Conservation (phyloP, 2,888 invertebrate genomes). For the Ichneumoninae sp. region DNA sequence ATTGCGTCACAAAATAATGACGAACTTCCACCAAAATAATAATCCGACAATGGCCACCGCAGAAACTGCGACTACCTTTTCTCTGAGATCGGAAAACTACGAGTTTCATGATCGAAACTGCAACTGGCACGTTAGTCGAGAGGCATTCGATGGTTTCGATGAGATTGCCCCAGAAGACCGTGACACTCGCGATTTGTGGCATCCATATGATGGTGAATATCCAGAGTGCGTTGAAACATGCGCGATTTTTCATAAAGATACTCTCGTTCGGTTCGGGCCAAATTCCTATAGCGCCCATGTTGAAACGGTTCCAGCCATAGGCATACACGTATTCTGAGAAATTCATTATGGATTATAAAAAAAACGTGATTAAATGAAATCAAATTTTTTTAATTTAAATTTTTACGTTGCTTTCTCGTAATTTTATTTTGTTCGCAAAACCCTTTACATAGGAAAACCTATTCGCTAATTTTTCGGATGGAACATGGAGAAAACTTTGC, state of each 20-base stretch:
- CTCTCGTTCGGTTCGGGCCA: slow-evolving; percentile 71
- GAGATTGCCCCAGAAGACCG: slow-evolving; percentile 68
- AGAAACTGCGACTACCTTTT: slow-evolving; percentile 66
- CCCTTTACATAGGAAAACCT: no score
- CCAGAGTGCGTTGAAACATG: slow-evolving; percentile 48
- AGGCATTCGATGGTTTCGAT: slow-evolving; percentile 72
- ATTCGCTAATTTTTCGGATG: no score
- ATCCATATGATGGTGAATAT: slow-evolving; percentile 59
- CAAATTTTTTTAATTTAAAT: neutral
- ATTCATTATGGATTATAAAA: neutral
- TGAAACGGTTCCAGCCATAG: slow-evolving; percentile 72
- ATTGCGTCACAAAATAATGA: neutral
- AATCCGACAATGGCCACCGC: slow-evolving; percentile 24
- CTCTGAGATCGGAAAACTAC: slow-evolving; percentile 70
- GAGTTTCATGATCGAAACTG: slow-evolving; percentile 71
- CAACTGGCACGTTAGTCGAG: slow-evolving; percentile 72
- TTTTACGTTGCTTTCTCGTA: no score
- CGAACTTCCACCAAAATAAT: neutral
- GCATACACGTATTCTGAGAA: slow-evolving; percentile 67
- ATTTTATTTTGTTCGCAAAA: no score
- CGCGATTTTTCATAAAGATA: slow-evolving; percentile 6
- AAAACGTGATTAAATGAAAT: no score
- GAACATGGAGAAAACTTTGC: no score
- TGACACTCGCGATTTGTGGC: slow-evolving; percentile 64
- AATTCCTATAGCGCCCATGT: slow-evolving; percentile 70